phyloP scores from a whole-genome alignment of 2,797 vertebrate genomes.

The Poecilia velifera region DNA sequence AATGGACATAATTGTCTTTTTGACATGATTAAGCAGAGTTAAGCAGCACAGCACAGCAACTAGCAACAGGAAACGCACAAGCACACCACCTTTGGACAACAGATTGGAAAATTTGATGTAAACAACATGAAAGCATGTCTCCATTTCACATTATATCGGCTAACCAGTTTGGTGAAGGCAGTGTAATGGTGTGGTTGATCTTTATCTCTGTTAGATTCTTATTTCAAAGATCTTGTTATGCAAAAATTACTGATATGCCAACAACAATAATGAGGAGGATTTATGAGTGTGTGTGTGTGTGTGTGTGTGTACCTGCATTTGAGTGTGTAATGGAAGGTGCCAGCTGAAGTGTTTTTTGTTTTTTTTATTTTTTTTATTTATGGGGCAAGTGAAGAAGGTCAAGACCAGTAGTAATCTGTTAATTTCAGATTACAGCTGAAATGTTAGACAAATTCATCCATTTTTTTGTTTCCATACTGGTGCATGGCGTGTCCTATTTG shows the following conservation, averaged over 20 bases:
- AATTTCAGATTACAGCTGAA: constrained; percentile 37
- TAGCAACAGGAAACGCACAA: background rate
- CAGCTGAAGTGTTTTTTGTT: constrained; percentile 29
- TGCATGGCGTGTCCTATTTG: constrained; percentile 31
- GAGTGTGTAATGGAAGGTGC: background rate
- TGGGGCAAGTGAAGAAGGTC: constrained; percentile 19
- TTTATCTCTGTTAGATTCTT: background rate
- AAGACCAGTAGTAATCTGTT: constrained; percentile 24
- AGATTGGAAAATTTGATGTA: background rate
- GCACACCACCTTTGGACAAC: background rate
- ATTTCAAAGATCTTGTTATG: background rate
- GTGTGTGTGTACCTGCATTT: background rate
- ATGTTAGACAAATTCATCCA: constrained; percentile 27
- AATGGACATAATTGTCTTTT: background rate
- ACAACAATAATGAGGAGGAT: background rate
- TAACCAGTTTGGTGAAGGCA: background rate
- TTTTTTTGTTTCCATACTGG: constrained; percentile 15
- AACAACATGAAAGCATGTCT: background rate
- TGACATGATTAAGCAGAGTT: background rate
- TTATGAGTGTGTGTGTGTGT: background rate
- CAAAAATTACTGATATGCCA: background rate
- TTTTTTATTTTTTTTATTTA: constrained; percentile 25
- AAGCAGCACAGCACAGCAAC: background rate
- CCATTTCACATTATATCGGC: background rate
- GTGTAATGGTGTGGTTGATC: background rate